Percentiles rank a stretch among this genome's conserved stretches.
Evolutionary conservation across 2,797 vertebrate genomes (phyloP).

Genomic region (Salmo trutta): DNA sequence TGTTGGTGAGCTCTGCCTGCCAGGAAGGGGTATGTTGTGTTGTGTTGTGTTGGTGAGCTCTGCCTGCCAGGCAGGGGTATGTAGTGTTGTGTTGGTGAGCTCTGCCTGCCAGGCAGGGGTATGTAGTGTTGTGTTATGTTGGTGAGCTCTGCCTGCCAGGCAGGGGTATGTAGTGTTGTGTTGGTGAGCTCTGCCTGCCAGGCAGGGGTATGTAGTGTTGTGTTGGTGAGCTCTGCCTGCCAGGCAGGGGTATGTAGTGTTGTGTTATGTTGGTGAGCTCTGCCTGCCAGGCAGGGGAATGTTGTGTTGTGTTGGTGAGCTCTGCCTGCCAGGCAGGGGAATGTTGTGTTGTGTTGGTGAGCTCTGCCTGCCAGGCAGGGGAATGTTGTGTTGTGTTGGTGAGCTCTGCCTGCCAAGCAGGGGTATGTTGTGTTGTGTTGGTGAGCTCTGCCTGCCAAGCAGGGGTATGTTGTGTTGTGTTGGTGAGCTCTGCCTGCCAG

Average conservation of each 20-base stretch:
- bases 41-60: too few relatives aligned
- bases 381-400: conserved; percentile 46
- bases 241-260: too few relatives aligned
- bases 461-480: conserved; percentile 49
- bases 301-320: too few relatives aligned
- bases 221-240: too few relatives aligned
- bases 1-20: too few relatives aligned
- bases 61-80: too few relatives aligned
- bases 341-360: conserved; percentile 45
- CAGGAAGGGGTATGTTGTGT: too few relatives aligned
- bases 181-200: conserved; percentile 19
- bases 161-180: conserved; percentile 47
- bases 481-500: not conserved
- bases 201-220: conserved; percentile 36
- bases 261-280: too few relatives aligned
- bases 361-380: conserved; percentile 29
- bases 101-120: not conserved
- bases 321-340: not conserved
- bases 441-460: conserved; percentile 12
- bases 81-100: too few relatives aligned
- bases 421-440: conserved; percentile 38
- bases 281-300: too few relatives aligned
- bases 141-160: conserved; percentile 21
- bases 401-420: conserved; percentile 18
- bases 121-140: conserved; percentile 46